Evolutionary conservation across 2,888 invertebrate genomes (phyloP).

Genomic region (Axea sp.): DNA sequence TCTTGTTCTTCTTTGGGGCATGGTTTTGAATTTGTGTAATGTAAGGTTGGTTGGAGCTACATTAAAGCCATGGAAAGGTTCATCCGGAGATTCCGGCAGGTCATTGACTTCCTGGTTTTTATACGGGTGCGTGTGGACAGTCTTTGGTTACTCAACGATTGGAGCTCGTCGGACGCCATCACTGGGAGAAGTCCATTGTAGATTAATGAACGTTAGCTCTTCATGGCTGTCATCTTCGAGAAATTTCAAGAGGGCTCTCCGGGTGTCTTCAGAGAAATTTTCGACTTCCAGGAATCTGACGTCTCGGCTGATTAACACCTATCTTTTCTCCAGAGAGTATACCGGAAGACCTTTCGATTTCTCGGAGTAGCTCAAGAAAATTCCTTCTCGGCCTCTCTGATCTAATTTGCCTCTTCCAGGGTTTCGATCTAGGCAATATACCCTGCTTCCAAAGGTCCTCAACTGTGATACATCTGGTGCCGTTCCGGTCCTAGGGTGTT

Average conservation of each 20-base stretch:
- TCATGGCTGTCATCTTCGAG: too few species aligned
- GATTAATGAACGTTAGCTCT: too few species aligned
- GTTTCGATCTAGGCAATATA: conserved; percentile 25
- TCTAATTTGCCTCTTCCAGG: conserved; percentile 24
- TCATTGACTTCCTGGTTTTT: too few species aligned
- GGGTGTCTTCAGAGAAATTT: too few species aligned
- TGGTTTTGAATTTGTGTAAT: too few species aligned
- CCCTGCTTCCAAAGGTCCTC: conserved; percentile 19
- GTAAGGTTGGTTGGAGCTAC: not conserved
- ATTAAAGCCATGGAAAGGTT: too few species aligned
- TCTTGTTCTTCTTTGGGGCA: not conserved
- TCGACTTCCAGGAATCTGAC: conserved; percentile 6
- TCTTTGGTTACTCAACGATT: too few species aligned
- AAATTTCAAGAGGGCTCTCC: too few species aligned
- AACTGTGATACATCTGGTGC: conserved; percentile 9
- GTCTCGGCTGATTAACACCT: conserved; percentile 7
- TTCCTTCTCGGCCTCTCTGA: conserved; percentile 9
- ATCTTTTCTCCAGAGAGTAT: not conserved
- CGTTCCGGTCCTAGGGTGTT: conserved; percentile 24
- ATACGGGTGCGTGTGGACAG: too few species aligned
- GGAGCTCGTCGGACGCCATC: too few species aligned
- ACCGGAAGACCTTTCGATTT: conserved; percentile 11
- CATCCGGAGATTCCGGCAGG: too few species aligned
- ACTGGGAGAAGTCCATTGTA: too few species aligned
- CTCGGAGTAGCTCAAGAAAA: conserved; percentile 19